Conservation (phyloP, 2,888 invertebrate genomes). For the Mythimna impura region DNA sequence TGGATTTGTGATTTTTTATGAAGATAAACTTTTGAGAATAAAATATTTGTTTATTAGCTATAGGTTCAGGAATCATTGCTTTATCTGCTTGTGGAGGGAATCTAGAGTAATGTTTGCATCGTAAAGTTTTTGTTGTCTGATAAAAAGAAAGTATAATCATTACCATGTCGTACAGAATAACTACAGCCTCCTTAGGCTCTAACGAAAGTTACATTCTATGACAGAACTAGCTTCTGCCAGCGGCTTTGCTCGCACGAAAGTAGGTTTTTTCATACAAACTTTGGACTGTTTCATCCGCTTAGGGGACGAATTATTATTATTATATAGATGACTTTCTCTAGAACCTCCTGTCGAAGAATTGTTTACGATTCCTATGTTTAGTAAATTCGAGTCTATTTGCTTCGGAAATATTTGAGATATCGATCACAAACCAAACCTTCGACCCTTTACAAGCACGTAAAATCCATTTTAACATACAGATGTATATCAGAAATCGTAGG, state of each 20-base stretch:
- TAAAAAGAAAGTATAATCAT: background rate
- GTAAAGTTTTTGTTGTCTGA: background rate
- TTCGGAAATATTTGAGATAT: slow-evolving; percentile 57
- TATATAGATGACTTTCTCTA: background rate
- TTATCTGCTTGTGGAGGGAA: background rate
- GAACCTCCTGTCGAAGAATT: background rate
- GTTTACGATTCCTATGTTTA: background rate
- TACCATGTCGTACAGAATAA: background rate
- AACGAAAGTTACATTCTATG: too few relatives aligned
- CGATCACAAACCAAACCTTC: slow-evolving; percentile 52
- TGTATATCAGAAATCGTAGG: slow-evolving; percentile 82
- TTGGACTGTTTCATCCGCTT: too few relatives aligned
- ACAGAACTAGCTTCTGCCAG: background rate
- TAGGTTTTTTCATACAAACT: too few relatives aligned
- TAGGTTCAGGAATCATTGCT: too few relatives aligned
- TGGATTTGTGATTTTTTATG: slow-evolving; percentile 46
- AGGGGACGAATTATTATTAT: too few relatives aligned
- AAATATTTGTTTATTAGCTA: background rate
- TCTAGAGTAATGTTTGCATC: background rate
- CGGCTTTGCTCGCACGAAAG: background rate
- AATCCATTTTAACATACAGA: slow-evolving; percentile 86
- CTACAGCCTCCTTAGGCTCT: background rate
- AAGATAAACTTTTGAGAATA: background rate
- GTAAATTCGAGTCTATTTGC: slow-evolving; percentile 25
- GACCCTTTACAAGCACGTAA: slow-evolving; percentile 70